A percentile compares a stretch with the other conserved stretches of the same genome.
Conservation (phyloP, 2,113 vertebrate genomes). For the Muscicapa adusta region DNA sequence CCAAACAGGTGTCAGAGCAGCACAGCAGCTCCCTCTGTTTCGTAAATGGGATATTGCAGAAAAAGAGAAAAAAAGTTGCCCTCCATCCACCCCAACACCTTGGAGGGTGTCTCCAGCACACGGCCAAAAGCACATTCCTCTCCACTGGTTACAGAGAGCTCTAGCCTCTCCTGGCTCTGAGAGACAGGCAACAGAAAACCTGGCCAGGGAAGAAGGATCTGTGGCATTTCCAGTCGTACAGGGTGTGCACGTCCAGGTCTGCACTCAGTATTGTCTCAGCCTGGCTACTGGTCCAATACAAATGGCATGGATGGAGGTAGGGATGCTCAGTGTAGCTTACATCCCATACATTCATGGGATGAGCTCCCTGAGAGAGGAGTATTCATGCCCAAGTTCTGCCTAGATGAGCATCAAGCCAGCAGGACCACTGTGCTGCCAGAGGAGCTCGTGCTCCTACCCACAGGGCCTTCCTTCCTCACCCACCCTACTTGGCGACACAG, state of each 20-base stretch:
- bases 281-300: neutral
- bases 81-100: neutral
- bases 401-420: neutral
- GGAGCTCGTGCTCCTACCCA: neutral
- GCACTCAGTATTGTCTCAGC: neutral
- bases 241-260: neutral
- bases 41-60: slow-evolving; percentile 16
- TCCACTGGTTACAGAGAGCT: neutral
- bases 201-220: neutral
- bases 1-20: slow-evolving; percentile 15
- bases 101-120: neutral
- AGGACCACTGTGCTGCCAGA: fast-evolving
- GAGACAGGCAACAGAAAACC: neutral
- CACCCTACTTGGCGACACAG: fast-evolving
- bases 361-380: neutral
- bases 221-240: neutral
- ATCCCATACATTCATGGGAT: fast-evolving
- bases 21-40: slow-evolving; percentile 59
- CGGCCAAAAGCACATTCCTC: neutral
- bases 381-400: neutral
- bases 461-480: neutral
- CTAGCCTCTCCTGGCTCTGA: neutral
- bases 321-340: neutral
- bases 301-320: fast-evolving
- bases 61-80: neutral